These are phyloP conservation scores for Glossophaga mutica DNA, from an alignment of 2,797 vertebrate species.

Conservation along the genomic window DNA sequence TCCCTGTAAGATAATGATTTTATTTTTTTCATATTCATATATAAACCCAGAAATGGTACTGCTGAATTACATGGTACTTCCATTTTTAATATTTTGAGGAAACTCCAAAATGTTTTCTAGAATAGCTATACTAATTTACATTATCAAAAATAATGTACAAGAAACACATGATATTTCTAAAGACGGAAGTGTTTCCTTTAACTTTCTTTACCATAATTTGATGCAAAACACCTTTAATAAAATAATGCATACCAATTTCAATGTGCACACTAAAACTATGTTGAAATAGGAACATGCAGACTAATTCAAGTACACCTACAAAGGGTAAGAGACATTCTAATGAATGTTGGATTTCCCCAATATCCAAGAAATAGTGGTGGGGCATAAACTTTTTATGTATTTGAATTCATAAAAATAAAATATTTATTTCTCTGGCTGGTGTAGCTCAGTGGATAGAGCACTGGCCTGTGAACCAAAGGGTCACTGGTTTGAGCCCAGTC, in stretches of 20 bases:
- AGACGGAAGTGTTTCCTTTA: neutral
- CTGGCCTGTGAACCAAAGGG: too few relatives aligned
- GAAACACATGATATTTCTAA: neutral
- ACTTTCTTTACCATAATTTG: neutral
- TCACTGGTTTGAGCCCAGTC: too few relatives aligned
- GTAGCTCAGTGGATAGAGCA: too few relatives aligned
- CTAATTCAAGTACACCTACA: neutral
- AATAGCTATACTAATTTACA: neutral
- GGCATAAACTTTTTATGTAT: slow-evolving; percentile 29
- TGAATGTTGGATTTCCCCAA: neutral
- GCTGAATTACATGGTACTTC: neutral
- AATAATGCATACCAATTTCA: neutral
- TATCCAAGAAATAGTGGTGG: neutral
- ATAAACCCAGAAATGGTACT: neutral
- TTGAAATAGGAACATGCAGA: neutral
- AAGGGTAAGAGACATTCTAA: neutral
- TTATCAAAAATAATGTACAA: neutral
- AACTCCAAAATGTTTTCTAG: neutral
- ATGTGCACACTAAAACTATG: neutral
- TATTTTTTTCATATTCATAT: neutral
- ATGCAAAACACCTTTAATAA: neutral
- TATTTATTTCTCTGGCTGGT: neutral
- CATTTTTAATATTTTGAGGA: neutral
- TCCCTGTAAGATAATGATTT: neutral
- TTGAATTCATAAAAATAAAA: slow-evolving; percentile 37